A percentile compares a stretch with the other conserved stretches of the same genome.
phyloP scores from a whole-genome alignment of 2,888 invertebrate species.

The Polia nebulosa region DNA sequence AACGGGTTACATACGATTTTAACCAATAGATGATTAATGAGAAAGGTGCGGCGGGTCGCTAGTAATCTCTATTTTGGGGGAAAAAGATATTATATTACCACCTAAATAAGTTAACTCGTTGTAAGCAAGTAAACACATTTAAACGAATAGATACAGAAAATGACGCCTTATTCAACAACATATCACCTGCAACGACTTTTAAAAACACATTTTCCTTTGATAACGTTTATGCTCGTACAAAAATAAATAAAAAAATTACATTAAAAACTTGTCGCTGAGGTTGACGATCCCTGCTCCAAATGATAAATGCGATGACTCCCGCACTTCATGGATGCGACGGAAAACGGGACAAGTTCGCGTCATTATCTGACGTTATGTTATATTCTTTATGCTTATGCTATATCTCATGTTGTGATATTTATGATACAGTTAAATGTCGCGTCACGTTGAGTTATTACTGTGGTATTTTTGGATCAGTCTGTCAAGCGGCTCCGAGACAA shows the following conservation, averaged over 20 bases:
- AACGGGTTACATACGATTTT: too few relatives aligned
- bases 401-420: constrained; percentile 43
- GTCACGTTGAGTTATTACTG: constrained; percentile 23
- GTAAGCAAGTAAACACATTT: too few relatives aligned
- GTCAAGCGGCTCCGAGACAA: too few relatives aligned
- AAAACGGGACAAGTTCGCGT: constrained; percentile 51
- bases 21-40: too few relatives aligned
- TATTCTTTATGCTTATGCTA: constrained; percentile 38
- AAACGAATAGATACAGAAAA: too few relatives aligned
- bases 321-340: constrained; percentile 46
- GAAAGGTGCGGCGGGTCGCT: too few relatives aligned
- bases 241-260: neutral
- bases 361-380: constrained; percentile 50
- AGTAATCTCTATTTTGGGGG: too few relatives aligned
- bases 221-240: neutral
- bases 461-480: neutral
- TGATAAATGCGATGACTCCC: constrained; percentile 56
- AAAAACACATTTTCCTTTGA: too few relatives aligned
- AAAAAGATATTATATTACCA: too few relatives aligned
- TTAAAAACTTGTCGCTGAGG: constrained; percentile 14
- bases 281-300: constrained; percentile 35
- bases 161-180: too few relatives aligned
- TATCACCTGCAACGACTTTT: too few relatives aligned
- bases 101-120: too few relatives aligned
- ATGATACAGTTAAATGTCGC: constrained; percentile 38